phyloP scores from a whole-genome alignment of 2,888 invertebrate species.

The Aphodius sticticus region DNA sequence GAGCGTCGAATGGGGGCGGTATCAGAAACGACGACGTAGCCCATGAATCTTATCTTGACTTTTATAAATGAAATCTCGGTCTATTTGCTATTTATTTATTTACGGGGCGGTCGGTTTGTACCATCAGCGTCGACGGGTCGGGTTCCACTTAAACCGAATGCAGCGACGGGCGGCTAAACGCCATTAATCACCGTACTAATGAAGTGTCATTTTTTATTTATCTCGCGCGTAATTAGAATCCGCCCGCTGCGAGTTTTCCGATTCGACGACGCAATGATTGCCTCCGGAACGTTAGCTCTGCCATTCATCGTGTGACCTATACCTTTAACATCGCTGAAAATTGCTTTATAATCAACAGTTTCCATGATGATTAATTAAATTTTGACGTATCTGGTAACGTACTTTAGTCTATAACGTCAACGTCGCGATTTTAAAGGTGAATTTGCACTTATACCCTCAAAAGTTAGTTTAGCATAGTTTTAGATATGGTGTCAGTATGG shows the following conservation, averaged over 20 bases:
- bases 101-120: not conserved
- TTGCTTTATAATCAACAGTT: not conserved
- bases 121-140: not conserved
- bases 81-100: conserved; percentile 4
- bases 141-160: not conserved
- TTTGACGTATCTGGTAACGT: not conserved
- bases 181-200: conserved; percentile 4
- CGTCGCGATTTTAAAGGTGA: too few species aligned
- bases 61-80: conserved; percentile 4
- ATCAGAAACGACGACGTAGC: not conserved
- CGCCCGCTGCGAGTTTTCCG: not conserved
- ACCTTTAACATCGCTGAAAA: not conserved
- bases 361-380: not conserved
- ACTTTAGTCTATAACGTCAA: too few species aligned
- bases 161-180: not conserved
- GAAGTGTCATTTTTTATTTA: conserved; percentile 4
- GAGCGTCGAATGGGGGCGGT: not conserved
- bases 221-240: not conserved
- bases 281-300: not conserved
- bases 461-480: too few species aligned
- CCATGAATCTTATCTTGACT: not conserved
- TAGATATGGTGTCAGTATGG: too few species aligned
- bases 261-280: not conserved
- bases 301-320: not conserved
- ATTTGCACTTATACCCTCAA: too few species aligned